Conservation (phyloP, 2,888 invertebrate genomes). For the Leptinotarsa juncta region DNA sequence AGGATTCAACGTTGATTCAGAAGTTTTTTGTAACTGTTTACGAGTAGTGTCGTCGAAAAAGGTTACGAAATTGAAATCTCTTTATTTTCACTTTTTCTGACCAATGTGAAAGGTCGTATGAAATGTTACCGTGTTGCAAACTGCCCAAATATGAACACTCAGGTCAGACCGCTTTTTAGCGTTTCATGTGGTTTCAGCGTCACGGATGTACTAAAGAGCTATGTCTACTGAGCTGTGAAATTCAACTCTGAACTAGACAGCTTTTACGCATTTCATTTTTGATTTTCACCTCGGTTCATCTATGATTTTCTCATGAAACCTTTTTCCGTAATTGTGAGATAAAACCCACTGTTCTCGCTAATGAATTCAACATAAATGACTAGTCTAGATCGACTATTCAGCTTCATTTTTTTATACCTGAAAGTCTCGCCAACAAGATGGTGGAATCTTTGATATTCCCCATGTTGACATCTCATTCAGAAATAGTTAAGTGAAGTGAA, state of each 20-base stretch:
- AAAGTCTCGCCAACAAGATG: background rate
- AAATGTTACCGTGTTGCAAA: background rate
- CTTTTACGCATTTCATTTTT: background rate
- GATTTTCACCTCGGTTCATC: background rate
- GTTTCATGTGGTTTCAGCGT: background rate
- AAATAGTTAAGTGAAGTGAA: background rate
- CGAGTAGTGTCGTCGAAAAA: background rate
- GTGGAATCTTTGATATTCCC: background rate
- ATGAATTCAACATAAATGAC: background rate
- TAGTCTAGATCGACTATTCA: background rate
- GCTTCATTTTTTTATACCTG: background rate
- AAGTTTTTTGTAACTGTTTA: background rate
- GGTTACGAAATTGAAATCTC: slow-evolving; percentile 3
- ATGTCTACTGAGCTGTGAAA: background rate
- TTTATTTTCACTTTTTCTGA: background rate
- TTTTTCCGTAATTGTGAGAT: background rate
- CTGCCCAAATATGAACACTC: background rate
- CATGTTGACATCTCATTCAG: background rate
- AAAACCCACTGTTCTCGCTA: background rate
- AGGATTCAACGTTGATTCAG: background rate
- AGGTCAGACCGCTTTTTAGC: slow-evolving; percentile 1
- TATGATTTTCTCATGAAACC: background rate
- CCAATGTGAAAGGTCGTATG: background rate
- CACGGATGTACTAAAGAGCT: background rate
- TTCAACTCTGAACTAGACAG: background rate